Base-by-base conservation (phyloP, 2,797 vertebrate genomes). In the Sitta carolinensis region DNA sequence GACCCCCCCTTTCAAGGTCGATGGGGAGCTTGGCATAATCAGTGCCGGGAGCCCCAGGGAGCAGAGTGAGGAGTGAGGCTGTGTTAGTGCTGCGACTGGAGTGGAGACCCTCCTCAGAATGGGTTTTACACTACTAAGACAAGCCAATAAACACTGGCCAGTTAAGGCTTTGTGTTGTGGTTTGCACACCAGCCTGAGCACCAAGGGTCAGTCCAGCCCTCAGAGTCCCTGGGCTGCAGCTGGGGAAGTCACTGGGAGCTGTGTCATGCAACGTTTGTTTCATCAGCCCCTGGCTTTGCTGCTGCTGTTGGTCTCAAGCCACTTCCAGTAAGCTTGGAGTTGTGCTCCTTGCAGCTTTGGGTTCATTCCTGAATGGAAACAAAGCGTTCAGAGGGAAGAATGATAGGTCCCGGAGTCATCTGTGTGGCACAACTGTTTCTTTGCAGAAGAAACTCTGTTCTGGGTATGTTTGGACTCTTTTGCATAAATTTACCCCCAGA, bases 31-130 rank as follows among this genome's bases (percentile, higher is more conserved):
- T 1, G 3, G 36, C 27, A 22, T 1, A 8, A 22, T 25, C 23
- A 3, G 36, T 3, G 2, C 34, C 0, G 0, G 45, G 34, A 45
- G 7, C 20, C 13, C 5, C 1, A 1, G 29, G 57, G 23, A 74
- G 61, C 11, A 9, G 77, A 57, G 54, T 0, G 1, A 27, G 66
- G 23, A 26, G 27, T 4, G 45, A 42, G 25, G 32, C 62, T 43
- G 0, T 2, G 18, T 26, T 43, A 48, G 22, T 0, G 2, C 29
- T 5, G 10, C 4, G 0, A 2, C 29, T 16, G 6, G 2, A 0
- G 1, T 6, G 62, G 36, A 29, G 18, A 20, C 2, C 22, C 42
- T 43, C 34, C 50, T 69, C 27, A 1, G 5, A 74, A 40, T 1
- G 8, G 7, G 4, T 52, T 48, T 50, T 40, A 12, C 32, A 2